phyloP scores from a whole-genome alignment of 2,113 vertebrate species.

The Oriolus oriolus region DNA sequence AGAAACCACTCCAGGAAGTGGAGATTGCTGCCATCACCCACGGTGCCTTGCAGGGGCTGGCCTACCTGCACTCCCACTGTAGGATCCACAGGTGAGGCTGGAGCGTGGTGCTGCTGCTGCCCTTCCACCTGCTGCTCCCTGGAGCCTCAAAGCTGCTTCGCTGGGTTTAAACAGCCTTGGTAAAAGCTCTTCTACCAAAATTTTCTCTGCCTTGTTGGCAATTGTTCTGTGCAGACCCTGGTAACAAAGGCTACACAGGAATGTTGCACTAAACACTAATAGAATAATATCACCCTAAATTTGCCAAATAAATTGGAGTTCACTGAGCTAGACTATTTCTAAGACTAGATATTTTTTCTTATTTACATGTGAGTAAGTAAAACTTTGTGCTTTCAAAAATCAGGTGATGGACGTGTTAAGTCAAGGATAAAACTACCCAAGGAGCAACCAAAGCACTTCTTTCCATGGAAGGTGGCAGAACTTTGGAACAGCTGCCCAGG shows the following conservation, averaged over 20 bases:
- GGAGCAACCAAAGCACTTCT: neutral
- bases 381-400: neutral
- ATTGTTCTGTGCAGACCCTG: neutral
- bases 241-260: neutral
- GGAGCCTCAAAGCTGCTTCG: neutral
- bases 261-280: neutral
- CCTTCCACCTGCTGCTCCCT: neutral
- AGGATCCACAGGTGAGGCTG: constrained; percentile 93
- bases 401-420: neutral
- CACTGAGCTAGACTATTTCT: neutral
- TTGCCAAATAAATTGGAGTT: neutral
- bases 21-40: constrained; percentile 99
- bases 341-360: neutral
- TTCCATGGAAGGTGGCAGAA: neutral
- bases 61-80: constrained; percentile 96
- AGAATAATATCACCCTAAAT: neutral
- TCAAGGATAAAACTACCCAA: neutral
- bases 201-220: neutral
- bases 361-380: neutral
- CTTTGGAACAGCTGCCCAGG: neutral
- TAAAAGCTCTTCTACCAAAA: neutral
- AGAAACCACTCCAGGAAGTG: constrained; percentile 97
- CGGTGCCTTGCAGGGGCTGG: constrained; percentile 97
- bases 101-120: neutral
- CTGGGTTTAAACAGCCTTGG: neutral